Base-by-base conservation (phyloP, 2,888 invertebrate species). In the Melipona beecheii region DNA sequence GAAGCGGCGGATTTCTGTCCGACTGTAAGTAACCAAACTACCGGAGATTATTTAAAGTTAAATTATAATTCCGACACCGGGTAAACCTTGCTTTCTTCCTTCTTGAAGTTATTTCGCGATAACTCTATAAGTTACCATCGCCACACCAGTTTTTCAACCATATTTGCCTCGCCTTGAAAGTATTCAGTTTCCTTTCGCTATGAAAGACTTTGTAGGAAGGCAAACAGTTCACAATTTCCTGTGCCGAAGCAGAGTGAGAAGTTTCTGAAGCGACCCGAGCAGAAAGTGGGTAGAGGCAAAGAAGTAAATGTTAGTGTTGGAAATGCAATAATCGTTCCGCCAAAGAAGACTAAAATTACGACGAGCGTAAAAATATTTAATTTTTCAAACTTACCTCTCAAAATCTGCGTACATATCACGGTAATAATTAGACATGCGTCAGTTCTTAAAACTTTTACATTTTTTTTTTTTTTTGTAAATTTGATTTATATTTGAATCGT, bases 211-310 rank as follows among this genome's bases (percentile, higher is more conserved):
- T 64, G 71, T 21, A 27, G 60, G 54, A 76, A 76, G 43, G 71
- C 70, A 76, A 76, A 76, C 71, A 71, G 62, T 76, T 52, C 71
- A 71, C 71, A 71, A 54, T 76, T 76, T 76, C 71, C 71, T 43
- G 60, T 24, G 19, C 60, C 15, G 11, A 15, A 43, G 62, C 52
- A 24, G 62, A 71, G 71, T 62, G 62, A 71, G 71, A 76, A 76
- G 62, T 76, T 76, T 76, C 52, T 76, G 62, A 54, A 62, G 54
- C 62, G 24, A 52, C 36, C 54, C 17, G 62, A 17, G 54, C 52
- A 49, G 43, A 64, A 76, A 71, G 43, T 43, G 21, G 76, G 17
- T 43, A 43, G 62, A 62, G 54, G 27, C 52, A 54, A 71, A 71
- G 60, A 27, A 54, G 62, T 52, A 70, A 70, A 76, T 76, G 71